Percentiles rank a stretch among this genome's conserved stretches.
Conservation (phyloP, 2,113 vertebrate genomes). For the Pteropus alecto region DNA sequence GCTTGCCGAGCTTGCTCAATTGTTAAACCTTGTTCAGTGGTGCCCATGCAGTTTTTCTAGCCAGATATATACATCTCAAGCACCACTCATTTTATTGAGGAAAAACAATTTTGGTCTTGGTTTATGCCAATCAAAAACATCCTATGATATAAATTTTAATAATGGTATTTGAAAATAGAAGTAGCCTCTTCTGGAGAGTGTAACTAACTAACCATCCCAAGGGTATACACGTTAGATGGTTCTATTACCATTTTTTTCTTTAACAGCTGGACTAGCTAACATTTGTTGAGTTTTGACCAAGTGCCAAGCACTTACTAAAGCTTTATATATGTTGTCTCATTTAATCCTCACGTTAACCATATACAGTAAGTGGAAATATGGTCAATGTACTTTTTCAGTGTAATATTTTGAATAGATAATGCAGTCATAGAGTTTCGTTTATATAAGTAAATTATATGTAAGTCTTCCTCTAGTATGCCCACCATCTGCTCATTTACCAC, state of each 20-base stretch:
- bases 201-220: background rate
- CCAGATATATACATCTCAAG: background rate
- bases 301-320: background rate
- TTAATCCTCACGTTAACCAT: background rate
- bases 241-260: background rate
- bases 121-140: background rate
- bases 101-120: background rate
- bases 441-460: background rate
- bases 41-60: background rate
- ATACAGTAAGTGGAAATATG: background rate
- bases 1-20: background rate
- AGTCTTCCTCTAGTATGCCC: background rate
- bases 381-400: background rate
- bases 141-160: background rate
- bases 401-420: slow-evolving; percentile 5
- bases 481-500: background rate
- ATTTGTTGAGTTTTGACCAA: background rate
- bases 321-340: background rate
- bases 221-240: background rate
- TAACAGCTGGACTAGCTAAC: background rate
- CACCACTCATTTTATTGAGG: background rate
- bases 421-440: background rate
- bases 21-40: background rate
- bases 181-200: background rate
- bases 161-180: background rate